Conservation (phyloP, 2,888 invertebrate species). For the Hoplodrina ambigua region DNA sequence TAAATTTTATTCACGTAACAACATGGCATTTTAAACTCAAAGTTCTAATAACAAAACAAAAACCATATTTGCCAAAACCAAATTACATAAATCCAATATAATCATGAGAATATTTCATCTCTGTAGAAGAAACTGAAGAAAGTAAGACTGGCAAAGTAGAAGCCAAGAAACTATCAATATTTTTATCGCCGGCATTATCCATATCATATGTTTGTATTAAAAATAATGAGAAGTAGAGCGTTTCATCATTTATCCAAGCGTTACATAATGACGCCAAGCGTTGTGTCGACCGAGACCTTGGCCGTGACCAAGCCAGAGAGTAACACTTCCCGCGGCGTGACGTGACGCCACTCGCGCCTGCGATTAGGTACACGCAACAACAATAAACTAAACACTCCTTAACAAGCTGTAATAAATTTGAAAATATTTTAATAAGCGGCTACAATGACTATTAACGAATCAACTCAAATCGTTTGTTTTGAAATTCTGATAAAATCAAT, state of each 20-base stretch:
- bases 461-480: constrained; percentile 30
- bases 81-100: not conserved
- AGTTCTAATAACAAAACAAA: constrained; percentile 5
- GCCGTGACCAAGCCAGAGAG: constrained; percentile 86
- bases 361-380: constrained; percentile 76
- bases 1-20: constrained; percentile 5
- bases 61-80: constrained; percentile 2
- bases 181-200: constrained; percentile 37
- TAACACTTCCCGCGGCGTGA: constrained; percentile 82
- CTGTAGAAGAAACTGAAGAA: constrained; percentile 22
- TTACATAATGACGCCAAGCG: constrained; percentile 77
- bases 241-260: constrained; percentile 76
- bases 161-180: constrained; percentile 12
- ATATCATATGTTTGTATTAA: constrained; percentile 61
- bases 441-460: constrained; percentile 41
- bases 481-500: constrained; percentile 19
- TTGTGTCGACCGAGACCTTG: constrained; percentile 83
- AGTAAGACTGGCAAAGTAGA: constrained; percentile 29
- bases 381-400: constrained; percentile 68
- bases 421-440: constrained; percentile 50
- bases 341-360: constrained; percentile 71
- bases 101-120: not conserved
- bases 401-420: constrained; percentile 54
- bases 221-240: constrained; percentile 70
- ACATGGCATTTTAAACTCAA: constrained; percentile 7